phyloP scores from a whole-genome alignment of 2,113 vertebrate genomes.

The Lethenteron reissneri region DNA sequence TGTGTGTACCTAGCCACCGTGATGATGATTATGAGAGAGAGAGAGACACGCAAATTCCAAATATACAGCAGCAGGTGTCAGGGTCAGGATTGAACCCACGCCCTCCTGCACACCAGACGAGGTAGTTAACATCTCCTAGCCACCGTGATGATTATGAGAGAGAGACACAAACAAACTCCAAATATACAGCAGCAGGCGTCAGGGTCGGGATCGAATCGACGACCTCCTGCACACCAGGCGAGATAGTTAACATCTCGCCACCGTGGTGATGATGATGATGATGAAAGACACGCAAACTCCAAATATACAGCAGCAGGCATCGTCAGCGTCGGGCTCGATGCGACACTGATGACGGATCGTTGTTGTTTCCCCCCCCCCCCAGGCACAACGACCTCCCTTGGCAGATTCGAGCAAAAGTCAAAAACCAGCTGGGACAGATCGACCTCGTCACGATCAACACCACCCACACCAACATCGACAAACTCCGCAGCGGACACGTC shows the following conservation, averaged over 20 bases:
- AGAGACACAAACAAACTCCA: too few relatives aligned
- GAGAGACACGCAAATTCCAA: too few relatives aligned
- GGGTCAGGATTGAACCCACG: too few relatives aligned
- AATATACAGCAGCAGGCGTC: neutral
- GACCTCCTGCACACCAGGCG: neutral
- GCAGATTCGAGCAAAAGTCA: constrained; percentile 39
- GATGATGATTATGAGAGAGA: too few relatives aligned
- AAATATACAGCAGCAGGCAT: neutral
- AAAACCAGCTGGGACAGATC: constrained; percentile 37
- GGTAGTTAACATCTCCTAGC: too few relatives aligned
- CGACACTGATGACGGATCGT: constrained; percentile 1
- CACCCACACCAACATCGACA: constrained; percentile 77
- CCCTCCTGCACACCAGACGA: too few relatives aligned
- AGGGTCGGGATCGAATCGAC: neutral
- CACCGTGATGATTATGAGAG: too few relatives aligned
- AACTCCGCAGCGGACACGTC: constrained; percentile 38
- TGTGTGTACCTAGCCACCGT: too few relatives aligned
- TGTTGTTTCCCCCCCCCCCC: too few relatives aligned
- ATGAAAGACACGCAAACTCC: neutral
- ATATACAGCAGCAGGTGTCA: too few relatives aligned
- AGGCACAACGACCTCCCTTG: constrained; percentile 86
- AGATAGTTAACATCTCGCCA: neutral
- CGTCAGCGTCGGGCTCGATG: neutral
- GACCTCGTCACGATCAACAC: constrained; percentile 25
- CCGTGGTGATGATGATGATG: neutral